Evolutionary conservation across 2,113 vertebrate genomes (phyloP).

Genomic region (Etia nguti): DNA sequence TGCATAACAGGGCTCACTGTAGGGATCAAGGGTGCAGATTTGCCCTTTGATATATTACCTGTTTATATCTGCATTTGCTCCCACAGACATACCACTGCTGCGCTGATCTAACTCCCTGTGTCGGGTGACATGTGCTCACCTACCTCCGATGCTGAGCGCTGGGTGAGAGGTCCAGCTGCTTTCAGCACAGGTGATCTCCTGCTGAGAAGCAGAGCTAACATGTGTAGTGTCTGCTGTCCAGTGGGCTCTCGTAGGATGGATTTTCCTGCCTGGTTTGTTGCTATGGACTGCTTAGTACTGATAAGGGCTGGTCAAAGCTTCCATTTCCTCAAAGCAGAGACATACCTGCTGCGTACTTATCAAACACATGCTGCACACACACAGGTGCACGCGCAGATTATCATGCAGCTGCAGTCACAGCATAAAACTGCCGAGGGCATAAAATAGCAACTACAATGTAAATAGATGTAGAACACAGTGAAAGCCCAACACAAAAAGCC

Average conservation of each 20-base stretch:
- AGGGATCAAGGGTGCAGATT: background rate
- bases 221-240: background rate
- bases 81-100: background rate
- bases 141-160: background rate
- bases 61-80: background rate
- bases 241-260: background rate
- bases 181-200: background rate
- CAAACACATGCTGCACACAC: background rate
- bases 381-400: background rate
- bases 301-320: constrained; percentile 59
- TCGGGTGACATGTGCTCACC: background rate
- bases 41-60: background rate
- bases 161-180: background rate
- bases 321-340: constrained; percentile 28
- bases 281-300: constrained; percentile 46
- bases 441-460: background rate
- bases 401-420: background rate
- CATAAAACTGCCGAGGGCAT: background rate
- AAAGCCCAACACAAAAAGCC: background rate
- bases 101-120: background rate
- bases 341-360: constrained; percentile 28
- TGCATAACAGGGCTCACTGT: background rate
- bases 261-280: constrained; percentile 32
- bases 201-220: background rate
- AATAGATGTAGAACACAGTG: background rate